Conservation (phyloP, 2,797 vertebrate genomes). For the Xiphophorus birchmanni region DNA sequence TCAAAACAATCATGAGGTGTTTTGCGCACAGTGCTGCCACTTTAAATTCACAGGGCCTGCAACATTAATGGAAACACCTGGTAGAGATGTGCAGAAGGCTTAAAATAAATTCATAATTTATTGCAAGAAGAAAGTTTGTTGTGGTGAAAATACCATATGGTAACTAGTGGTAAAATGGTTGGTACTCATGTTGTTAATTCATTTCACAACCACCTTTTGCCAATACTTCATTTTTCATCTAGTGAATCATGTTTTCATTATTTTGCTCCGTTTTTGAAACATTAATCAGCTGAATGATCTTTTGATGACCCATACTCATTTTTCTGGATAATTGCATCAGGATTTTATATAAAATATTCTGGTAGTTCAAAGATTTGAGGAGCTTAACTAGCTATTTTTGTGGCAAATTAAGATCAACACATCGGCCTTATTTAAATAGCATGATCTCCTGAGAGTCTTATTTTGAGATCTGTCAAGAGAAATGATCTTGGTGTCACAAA, state of each 20-base stretch:
- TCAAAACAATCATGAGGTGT: slow-evolving; percentile 25
- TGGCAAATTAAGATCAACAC: neutral
- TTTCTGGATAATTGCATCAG: neutral
- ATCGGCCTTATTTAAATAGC: neutral
- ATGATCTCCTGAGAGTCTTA: neutral
- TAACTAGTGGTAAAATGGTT: neutral
- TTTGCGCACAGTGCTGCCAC: slow-evolving; percentile 66
- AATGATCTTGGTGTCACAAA: neutral
- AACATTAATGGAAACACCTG: neutral
- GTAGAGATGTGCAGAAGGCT: neutral
- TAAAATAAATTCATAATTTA: neutral
- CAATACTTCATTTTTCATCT: neutral
- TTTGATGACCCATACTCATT: neutral
- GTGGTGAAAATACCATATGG: neutral
- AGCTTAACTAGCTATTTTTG: neutral
- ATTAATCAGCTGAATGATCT: neutral
- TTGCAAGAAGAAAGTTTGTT: neutral
- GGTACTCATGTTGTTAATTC: neutral
- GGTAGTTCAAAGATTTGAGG: neutral
- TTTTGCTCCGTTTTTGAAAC: neutral
- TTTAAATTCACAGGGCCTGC: neutral
- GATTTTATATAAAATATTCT: neutral
- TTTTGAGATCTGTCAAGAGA: neutral
- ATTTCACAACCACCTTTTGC: neutral
- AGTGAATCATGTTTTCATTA: neutral